Evolutionary conservation across 2,797 vertebrate genomes (phyloP).

Genomic region (Diplodus puntazzo): DNA sequence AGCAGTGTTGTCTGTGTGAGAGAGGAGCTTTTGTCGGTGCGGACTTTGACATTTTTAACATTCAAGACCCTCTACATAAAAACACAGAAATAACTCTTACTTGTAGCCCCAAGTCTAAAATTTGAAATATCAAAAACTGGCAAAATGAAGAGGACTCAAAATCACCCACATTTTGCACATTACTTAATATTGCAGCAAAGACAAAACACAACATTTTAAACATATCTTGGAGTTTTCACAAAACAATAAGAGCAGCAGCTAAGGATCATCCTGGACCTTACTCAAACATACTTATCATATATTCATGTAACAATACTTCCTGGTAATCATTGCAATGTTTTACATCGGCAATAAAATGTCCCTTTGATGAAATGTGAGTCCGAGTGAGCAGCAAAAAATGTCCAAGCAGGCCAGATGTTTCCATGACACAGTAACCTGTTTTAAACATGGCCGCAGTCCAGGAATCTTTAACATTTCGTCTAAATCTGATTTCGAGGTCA

Average conservation of each 20-base stretch:
- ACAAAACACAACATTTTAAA: background rate
- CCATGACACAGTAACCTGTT: background rate
- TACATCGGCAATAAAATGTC: background rate
- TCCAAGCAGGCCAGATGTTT: background rate
- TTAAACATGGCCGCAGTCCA: background rate
- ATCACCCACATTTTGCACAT: too few species aligned
- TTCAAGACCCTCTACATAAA: too few species aligned
- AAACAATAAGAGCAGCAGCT: background rate
- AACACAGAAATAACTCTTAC: too few species aligned
- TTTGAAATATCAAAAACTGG: too few species aligned
- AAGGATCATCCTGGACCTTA: background rate
- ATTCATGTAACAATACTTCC: background rate
- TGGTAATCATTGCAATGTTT: background rate
- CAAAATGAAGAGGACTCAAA: too few species aligned
- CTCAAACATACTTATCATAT: background rate
- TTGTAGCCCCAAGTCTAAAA: too few species aligned
- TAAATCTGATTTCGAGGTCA: background rate
- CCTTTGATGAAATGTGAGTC: background rate
- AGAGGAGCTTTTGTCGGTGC: too few species aligned
- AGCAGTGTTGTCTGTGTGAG: too few species aligned
- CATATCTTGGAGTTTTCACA: background rate
- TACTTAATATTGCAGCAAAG: background rate
- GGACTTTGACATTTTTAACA: too few species aligned
- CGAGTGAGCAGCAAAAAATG: background rate
- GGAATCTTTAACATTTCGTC: background rate